Percentiles rank a stretch among this genome's conserved stretches.
phyloP scores from a whole-genome alignment of 2,888 invertebrate species.

The Stenichneumon culpator region DNA sequence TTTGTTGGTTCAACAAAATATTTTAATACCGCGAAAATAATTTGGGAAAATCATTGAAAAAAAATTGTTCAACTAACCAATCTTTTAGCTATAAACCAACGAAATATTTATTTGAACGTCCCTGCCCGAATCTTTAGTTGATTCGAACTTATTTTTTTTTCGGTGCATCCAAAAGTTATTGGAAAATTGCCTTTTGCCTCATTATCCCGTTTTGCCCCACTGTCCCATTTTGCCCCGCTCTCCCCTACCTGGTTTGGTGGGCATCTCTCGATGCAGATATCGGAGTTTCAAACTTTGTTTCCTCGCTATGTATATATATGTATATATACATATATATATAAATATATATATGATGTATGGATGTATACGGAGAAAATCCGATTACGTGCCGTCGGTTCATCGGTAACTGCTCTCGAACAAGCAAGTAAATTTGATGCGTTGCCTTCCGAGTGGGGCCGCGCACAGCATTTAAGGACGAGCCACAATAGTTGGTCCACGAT shows the following conservation, averaged over 20 bases:
- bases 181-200: too few relatives aligned
- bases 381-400: conserved; percentile 22
- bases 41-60: too few relatives aligned
- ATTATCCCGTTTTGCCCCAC: too few relatives aligned
- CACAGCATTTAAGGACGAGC: conserved; percentile 55
- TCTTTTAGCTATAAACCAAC: too few relatives aligned
- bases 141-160: too few relatives aligned
- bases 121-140: too few relatives aligned
- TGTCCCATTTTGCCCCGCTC: too few relatives aligned
- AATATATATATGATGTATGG: neutral
- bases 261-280: conserved; percentile 18
- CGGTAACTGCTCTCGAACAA: conserved; percentile 40
- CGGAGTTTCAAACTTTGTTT: conserved; percentile 53
- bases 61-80: too few relatives aligned
- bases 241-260: neutral
- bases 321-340: neutral
- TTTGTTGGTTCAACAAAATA: too few relatives aligned
- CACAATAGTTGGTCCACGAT: conserved; percentile 67
- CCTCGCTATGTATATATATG: conserved; percentile 18
- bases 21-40: too few relatives aligned
- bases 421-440: conserved; percentile 55
- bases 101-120: too few relatives aligned
- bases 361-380: neutral
- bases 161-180: too few relatives aligned
- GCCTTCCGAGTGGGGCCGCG: conserved; percentile 20